Evolutionary conservation across 2,888 invertebrate genomes (phyloP), one percentile per base, ranked within the genome.

Genomic region (Cacoxenus indagator): DNA sequence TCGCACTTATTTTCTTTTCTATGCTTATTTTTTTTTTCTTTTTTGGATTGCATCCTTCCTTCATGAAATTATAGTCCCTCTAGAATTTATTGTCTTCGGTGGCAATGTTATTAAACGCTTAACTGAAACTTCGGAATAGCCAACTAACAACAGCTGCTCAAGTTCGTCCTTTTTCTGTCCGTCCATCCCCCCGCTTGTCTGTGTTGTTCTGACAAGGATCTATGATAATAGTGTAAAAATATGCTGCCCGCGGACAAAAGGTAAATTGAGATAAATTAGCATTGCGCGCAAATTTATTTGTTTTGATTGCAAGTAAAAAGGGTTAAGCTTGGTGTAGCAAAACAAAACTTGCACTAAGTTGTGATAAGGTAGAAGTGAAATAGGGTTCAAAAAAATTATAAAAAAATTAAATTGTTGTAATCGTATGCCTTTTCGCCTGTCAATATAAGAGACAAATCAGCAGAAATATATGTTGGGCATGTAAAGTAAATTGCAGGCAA

Each of bases 271-370:
- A 79, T 82, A 70, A 76, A 79, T 78, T 75, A 62, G 51, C 59
- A 68, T 69, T 76, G 71, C 77, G 73, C 69, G 65, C 70, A 11
- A 75, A 80, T 80, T 82, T 82, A 82, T 80, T 73, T 78, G 73
- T 76, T 76, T 78, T 76, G 67, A 73, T 74, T 55, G n/a, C 3
- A 27, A 43, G 17, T 43, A 62, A 24, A 45, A 45, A 45, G 24
- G 45, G 26, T n/a, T 62, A n/a, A 62, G 22, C 45, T 43, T 17
- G 29, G 29, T 29, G 17, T 3, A 57, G 31, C 4, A 17, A 17
- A 57, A 17, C 27, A 57, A 17, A 31, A 31, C 14, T 1, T 17
- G 9, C 14, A 57, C 22, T 51, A 51, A 51, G 22, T 22, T 51
- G 51, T 8, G 48, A 51, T 51, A 51, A 51, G 22, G n/a, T n/a